Percentiles rank a stretch among this genome's conserved stretches.
These are phyloP conservation scores for Novumbra hubbsi DNA, from an alignment of 2,797 vertebrate species.

Conservation along the genomic window DNA sequence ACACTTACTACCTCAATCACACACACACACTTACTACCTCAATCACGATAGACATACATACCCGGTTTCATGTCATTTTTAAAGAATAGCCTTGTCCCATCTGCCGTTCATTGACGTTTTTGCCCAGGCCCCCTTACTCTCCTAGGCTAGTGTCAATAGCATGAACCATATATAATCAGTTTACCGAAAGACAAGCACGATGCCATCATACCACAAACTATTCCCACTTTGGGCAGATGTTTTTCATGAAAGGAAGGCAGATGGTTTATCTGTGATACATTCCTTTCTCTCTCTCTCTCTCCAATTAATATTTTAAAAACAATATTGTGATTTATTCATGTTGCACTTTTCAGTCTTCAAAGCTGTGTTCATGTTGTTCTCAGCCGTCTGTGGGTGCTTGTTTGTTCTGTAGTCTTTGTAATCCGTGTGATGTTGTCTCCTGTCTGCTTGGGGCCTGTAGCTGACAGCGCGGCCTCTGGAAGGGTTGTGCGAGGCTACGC, in stretches of 20 bases:
- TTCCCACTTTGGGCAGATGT: neutral
- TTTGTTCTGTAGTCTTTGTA: neutral
- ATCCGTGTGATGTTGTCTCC: conserved; percentile 5
- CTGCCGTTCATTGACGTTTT: neutral
- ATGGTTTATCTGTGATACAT: neutral
- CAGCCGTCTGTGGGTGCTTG: conserved; percentile 25
- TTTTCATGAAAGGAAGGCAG: neutral
- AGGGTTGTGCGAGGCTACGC: neutral
- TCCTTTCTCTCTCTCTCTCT: neutral
- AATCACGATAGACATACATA: neutral
- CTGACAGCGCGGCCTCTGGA: neutral
- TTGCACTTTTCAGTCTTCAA: conserved; percentile 42
- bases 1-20: neutral
- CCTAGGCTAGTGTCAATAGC: neutral
- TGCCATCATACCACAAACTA: neutral
- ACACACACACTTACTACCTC: neutral
- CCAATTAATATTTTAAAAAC: conserved; percentile 61
- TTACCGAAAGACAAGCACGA: neutral
- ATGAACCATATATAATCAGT: neutral
- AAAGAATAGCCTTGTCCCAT: neutral
- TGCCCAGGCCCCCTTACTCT: neutral
- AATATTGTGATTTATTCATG: conserved; percentile 62
- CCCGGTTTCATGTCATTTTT: neutral
- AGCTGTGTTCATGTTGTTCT: conserved; percentile 33
- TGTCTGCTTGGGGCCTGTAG: neutral